Evolutionary conservation across 2,113 vertebrate species (phyloP).

Genomic region (Choloepus hoffmanni): DNA sequence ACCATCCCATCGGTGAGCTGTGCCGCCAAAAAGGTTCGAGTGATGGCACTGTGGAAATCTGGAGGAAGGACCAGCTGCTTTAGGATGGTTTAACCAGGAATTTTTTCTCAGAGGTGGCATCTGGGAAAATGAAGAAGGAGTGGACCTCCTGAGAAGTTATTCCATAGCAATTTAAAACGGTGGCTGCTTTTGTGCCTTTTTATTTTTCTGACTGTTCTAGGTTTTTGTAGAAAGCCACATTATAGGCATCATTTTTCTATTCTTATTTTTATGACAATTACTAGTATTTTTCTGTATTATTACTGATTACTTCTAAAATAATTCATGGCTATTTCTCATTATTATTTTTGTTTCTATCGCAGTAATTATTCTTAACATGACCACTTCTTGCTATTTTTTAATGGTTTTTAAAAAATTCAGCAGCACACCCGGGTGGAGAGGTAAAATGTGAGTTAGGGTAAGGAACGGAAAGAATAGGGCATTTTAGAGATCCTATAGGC

Average conservation of each 20-base stretch:
- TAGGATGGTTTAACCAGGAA: not conserved
- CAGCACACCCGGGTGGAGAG: not conserved
- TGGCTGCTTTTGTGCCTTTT: not conserved
- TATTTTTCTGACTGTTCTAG: not conserved
- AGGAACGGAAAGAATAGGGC: not conserved
- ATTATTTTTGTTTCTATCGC: not conserved
- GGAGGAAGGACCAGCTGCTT: not conserved
- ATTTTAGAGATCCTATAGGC: not conserved
- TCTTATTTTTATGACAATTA: not conserved
- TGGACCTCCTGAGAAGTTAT: slow-evolving; percentile 19
- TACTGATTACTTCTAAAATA: slow-evolving; percentile 23
- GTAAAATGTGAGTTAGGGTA: not conserved
- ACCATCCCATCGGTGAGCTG: not conserved
- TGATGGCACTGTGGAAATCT: not conserved
- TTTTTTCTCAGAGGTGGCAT: slow-evolving; percentile 35
- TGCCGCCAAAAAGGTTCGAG: not conserved
- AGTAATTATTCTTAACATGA: slow-evolving; percentile 15
- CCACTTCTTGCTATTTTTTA: not conserved
- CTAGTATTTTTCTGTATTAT: not conserved
- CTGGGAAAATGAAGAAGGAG: not conserved
- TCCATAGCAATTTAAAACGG: not conserved
- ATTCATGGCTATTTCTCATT: not conserved
- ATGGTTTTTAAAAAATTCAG: not conserved
- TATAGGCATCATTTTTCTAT: not conserved
- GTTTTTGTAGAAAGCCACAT: not conserved